Conservation (phyloP, 2,888 invertebrate genomes). For the Caenorhabditis sp. region DNA sequence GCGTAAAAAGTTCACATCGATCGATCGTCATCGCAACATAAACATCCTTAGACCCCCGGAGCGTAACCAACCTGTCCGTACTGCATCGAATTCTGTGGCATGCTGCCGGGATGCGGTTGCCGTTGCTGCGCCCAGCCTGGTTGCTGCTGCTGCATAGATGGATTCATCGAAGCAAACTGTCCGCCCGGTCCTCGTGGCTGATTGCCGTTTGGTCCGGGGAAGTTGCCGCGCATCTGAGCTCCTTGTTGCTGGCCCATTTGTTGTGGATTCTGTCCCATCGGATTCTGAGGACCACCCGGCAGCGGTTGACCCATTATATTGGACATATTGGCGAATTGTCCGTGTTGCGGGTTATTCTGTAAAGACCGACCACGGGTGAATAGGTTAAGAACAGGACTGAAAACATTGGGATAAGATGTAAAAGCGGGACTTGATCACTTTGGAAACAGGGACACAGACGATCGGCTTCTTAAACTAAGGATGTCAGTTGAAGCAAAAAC, state of each 20-base stretch:
- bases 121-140: conserved; percentile 21
- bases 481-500: too few species aligned
- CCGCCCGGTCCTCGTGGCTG: conserved; percentile 58
- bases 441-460: too few species aligned
- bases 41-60: too few species aligned
- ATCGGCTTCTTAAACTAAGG: too few species aligned
- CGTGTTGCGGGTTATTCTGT: too few species aligned
- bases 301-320: too few species aligned
- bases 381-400: too few species aligned
- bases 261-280: conserved; percentile 42
- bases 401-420: too few species aligned
- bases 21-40: too few species aligned
- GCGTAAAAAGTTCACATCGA: conserved; percentile 3
- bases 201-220: conserved; percentile 22
- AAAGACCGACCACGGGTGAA: too few species aligned
- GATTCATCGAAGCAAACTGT: conserved; percentile 56
- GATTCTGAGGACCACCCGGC: background rate
- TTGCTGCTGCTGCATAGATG: conserved; percentile 44
- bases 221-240: conserved; percentile 10
- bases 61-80: conserved; percentile 43
- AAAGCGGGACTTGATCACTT: too few species aligned
- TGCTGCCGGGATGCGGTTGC: conserved; percentile 17
- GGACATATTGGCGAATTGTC: too few species aligned
- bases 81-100: conserved; percentile 32
- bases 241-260: conserved; percentile 42